Percentiles rank a stretch among this genome's conserved stretches.
phyloP scores from a whole-genome alignment of 2,113 vertebrate species.

The Menura novaehollandiae region DNA sequence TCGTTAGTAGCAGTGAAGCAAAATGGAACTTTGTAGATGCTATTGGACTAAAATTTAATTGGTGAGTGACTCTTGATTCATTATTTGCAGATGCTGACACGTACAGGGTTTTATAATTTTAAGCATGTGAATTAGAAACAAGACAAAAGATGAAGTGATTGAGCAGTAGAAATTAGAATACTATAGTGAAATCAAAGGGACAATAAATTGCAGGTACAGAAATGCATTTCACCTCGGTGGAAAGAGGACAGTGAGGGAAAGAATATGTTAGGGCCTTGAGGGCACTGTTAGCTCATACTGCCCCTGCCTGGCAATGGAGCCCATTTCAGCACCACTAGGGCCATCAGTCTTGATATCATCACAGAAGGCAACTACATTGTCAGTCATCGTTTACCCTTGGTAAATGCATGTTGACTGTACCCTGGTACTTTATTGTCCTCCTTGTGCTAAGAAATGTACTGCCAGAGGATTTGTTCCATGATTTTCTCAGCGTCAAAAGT shows the following conservation, averaged over 20 bases:
- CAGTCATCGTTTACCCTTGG: neutral
- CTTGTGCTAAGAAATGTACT: neutral
- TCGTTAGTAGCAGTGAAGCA: neutral
- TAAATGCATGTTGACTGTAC: neutral
- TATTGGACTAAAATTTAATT: neutral
- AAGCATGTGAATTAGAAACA: neutral
- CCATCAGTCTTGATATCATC: no score
- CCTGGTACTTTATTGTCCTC: neutral
- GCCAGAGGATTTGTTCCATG: rapidly evolving
- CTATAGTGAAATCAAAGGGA: neutral
- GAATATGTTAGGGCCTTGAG: neutral
- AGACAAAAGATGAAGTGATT: neutral
- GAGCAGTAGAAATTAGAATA: neutral
- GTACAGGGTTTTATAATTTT: neutral
- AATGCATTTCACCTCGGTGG: neutral
- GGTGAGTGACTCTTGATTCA: neutral
- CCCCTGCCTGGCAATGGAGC: neutral
- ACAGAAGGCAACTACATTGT: neutral
- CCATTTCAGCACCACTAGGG: neutral
- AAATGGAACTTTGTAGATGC: neutral
- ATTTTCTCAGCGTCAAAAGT: neutral
- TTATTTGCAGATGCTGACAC: neutral
- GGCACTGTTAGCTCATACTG: neutral
- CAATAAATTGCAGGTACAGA: neutral
- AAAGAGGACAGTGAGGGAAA: neutral